Evolutionary conservation across 2,113 vertebrate genomes (phyloP), one percentile per base, ranked within the genome.

Genomic region (Serinus canaria): DNA sequence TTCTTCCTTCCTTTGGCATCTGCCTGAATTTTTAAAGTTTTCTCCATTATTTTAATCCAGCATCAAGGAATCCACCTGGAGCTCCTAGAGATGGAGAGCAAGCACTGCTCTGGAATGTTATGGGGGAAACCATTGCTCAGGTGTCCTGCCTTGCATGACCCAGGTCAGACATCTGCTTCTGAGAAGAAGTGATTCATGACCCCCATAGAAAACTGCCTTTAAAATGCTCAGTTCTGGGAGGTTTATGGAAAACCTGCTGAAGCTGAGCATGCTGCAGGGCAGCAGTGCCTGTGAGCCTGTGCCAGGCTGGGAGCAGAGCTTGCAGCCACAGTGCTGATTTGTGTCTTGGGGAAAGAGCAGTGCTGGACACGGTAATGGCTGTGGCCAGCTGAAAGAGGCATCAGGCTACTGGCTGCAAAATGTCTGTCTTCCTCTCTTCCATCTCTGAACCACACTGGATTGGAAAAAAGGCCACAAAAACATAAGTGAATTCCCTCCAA

Each of bases 91-190:
- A 33, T 43, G 31, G 55, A 49, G 74, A 62, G 33, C 7, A 2
- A 39, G 50, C 1, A 0, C 33, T 68, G 47, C 18, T 59, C 18
- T 33, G 55, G 46, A 37, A 7, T 56, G 25, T 50, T 3, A 3
- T 22, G 43, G 23, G 41, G 35, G 16, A 68, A 73, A 14, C 25
- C 58, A 25, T 55, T 4, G 11, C 64, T 39, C 15, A 35, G 41
- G 41, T 0, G 0, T 15, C 16, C 8, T 30, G 37, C 49, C 25
- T 73, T 50, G 39, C 46, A 19, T 25, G 31, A 30, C 37, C 30
- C 1, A 0, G 13, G 43, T 59, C 3, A 2, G 25, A 20, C 0
- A 0, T 31, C 60, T 70, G 43, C 16, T 31, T 49, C 31, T 1
- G 13, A 52, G 27, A 79, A 66, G 16, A 70, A 88, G 59, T 23